Base-by-base conservation (phyloP, 1,140 invertebrate species). In the Prorops nasuta region DNA sequence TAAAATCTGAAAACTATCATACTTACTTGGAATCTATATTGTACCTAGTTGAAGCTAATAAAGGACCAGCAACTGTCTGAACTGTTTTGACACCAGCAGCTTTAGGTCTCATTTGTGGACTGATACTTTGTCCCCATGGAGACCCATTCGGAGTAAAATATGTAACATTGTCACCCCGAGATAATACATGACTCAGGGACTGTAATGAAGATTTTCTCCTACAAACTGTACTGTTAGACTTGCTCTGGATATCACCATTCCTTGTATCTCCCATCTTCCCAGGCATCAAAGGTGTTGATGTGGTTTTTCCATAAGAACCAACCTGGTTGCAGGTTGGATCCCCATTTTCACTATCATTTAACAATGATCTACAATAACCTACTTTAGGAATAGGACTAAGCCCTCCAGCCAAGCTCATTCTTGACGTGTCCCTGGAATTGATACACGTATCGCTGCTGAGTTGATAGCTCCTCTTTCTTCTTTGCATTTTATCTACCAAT, bases 11-110 rank as follows among this genome's bases (percentile, higher is more conserved):
- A 6, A 28, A 6, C 10, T 28, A 6, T 6, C 44, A 21, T 44
- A 57, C 56, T 60, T 61, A 75, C 75, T 74, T 77, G 0, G 69
- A 63, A 62, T 77, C 75, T 1, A 77, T 73, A 24, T 78, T 78
- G 37, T 72, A 77, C 64, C 70, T 71, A 0, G 69, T 71, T 0
- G 76, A 76, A 24, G 71, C 58, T 20, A 76, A 60, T 22, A 78
- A 58, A 4, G 76, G 75, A 24, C 74, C 72, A 24, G 66, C 67
- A 15, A 69, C 61, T 7, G 70, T 69, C 41, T 73, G 71, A 0
- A 71, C 64, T 6, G 64, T 66, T 48, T 70, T 77, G 0, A 70
- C 37, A 0, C 66, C 65, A 2, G 20, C 43, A 15, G 49, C 51
- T 53, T 58, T 69, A 1, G 61, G 41, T 32, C 61, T 63, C 34